phyloP scores from a whole-genome alignment of 2,888 invertebrate species.

The Chesias legatella region DNA sequence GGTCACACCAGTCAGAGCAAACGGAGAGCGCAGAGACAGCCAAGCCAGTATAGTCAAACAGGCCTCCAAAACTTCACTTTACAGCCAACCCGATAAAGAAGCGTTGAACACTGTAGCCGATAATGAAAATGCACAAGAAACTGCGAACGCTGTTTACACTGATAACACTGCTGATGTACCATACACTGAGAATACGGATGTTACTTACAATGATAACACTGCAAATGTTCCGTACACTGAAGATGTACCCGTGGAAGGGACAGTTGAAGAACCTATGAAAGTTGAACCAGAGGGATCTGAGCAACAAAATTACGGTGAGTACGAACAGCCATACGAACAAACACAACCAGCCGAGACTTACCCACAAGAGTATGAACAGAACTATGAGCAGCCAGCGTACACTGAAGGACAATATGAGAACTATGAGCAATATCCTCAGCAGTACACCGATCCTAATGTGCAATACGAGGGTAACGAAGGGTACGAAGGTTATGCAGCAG shows the following conservation, averaged over 20 bases:
- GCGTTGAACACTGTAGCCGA: constrained; percentile 4
- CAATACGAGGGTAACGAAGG: constrained; percentile 50
- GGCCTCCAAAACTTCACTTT: constrained; percentile 30
- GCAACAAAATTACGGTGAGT: constrained; percentile 30
- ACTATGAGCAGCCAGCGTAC: constrained; percentile 50
- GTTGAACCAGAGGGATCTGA: constrained; percentile 25
- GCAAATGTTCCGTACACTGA: constrained; percentile 3
- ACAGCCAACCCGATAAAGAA: constrained; percentile 25
- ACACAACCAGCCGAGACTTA: constrained; percentile 29
- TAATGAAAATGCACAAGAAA: constrained; percentile 3
- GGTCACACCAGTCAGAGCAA: constrained; percentile 39
- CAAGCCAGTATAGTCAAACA: constrained; percentile 42
- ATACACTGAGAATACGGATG: constrained; percentile 2
- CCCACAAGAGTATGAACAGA: constrained; percentile 42
- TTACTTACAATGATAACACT: constrained; percentile 2
- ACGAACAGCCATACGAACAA: constrained; percentile 23
- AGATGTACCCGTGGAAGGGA: no score
- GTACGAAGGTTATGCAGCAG: constrained; percentile 52
- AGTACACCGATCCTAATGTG: constrained; percentile 50
- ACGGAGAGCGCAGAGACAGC: constrained; percentile 38
- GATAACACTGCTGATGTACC: constrained; percentile 1
- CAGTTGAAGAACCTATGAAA: constrained; percentile 4
- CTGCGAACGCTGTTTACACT: neutral
- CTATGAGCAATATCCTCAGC: constrained; percentile 55
- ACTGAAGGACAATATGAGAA: constrained; percentile 55